Evolutionary conservation across 2,113 vertebrate species (phyloP).

Genomic region (Calcarius ornatus): DNA sequence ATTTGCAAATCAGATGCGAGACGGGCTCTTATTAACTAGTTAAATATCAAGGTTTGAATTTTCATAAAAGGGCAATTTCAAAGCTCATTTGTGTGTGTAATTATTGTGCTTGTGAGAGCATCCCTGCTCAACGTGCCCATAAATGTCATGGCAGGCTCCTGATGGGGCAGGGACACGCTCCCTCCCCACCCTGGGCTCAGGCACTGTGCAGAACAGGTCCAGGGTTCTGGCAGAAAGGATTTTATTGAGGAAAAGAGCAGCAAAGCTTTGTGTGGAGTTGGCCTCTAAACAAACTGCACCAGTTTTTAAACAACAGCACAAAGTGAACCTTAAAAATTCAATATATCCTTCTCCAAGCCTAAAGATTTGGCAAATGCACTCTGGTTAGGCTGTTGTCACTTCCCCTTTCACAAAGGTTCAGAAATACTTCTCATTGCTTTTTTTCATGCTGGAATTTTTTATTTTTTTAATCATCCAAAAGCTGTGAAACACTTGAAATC

Average conservation of each 20-base stretch:
- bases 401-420: background rate
- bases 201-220: background rate
- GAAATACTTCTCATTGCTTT: background rate
- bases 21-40: conserved; percentile 25
- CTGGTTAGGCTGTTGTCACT: background rate
- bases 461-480: background rate
- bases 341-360: background rate
- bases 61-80: conserved; percentile 64
- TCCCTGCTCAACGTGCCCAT: background rate
- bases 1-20: conserved; percentile 27
- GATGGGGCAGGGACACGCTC: conserved; percentile 12
- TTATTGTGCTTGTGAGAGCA: conserved; percentile 38
- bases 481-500: background rate
- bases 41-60: conserved; percentile 60
- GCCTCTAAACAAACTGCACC: background rate
- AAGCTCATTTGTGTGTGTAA: conserved; percentile 58
- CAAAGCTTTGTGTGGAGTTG: background rate
- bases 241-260: background rate
- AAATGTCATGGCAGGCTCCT: conserved; percentile 34
- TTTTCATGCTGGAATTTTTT: background rate
- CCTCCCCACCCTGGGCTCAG: background rate
- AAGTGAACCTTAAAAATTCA: background rate
- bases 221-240: background rate
- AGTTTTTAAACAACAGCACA: background rate
- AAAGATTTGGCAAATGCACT: background rate